Base-by-base conservation (phyloP, 2,888 invertebrate genomes). In the Drosophila fulvimacula region DNA sequence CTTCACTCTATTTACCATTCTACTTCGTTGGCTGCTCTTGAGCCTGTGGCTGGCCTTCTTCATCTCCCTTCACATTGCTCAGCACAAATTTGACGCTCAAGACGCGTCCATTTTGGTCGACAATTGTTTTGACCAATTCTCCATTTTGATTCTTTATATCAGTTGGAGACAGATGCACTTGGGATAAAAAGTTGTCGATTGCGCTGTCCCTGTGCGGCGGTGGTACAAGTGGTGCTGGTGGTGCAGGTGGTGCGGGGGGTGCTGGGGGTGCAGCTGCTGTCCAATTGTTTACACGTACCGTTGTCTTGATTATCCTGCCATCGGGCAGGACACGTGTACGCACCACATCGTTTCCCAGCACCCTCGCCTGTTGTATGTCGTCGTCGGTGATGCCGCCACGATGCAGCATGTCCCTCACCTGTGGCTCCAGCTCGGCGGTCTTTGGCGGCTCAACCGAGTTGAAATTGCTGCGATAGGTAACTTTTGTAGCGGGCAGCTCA, bases 51-150 rank as follows among this genome's bases (percentile, higher is more conserved):
- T 69, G 65, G 3, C 48, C 59, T 1, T 24, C 51, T 1, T 24
- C 51, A 0, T 36, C 51, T 0, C 58, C 74, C 34, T 73, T 88
- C 46, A 80, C 69, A 0, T 57, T 39, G 65, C 87, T 90, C 1
- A 90, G 63, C 2, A 87, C 77, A 65, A 89, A 90, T 30, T 63
- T 79, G 1, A 70, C 89, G 32, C 87, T 89, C 30, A 90, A 48
- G 0, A 89, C 64, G 5, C 90, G 78, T 0, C 90, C 90, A 51
- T 90, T 68, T 13, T 79, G 80, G 32, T 90, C 90, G 13, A 87
- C 69, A 57, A 90, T 60, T 0, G 87, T 88, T 56, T 79, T 84
- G 30, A 80, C 27, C 17, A 88, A 21, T 32, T 81, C 86, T 0
- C 89, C 89, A 34, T 82, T 80, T 11, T 77, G 58, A 0, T 78